A percentile compares a stretch with the other conserved stretches of the same genome.
Conservation (phyloP, 2,113 vertebrate genomes). For the Cyrtonyx montezumae region DNA sequence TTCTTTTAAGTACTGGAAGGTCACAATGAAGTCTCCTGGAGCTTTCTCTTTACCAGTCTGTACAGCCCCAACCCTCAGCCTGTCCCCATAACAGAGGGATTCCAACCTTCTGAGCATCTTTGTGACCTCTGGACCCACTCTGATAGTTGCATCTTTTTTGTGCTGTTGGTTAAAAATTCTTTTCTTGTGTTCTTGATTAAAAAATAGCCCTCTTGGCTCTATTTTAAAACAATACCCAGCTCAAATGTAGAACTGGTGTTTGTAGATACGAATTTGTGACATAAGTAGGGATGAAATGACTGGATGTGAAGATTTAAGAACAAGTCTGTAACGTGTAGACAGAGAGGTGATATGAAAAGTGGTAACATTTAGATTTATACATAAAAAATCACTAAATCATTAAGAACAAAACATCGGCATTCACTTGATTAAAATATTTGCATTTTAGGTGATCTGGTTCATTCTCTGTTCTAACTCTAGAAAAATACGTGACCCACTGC, state of each 20-base stretch:
- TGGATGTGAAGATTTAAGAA: background rate
- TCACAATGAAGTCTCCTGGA: too few relatives aligned
- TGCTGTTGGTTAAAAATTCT: too few relatives aligned
- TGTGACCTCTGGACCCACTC: too few relatives aligned
- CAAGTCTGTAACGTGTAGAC: background rate
- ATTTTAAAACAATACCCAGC: background rate
- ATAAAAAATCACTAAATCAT: background rate
- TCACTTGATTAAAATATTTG: background rate
- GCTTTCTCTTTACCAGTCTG: too few relatives aligned
- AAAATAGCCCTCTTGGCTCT: background rate
- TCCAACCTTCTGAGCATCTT: too few relatives aligned
- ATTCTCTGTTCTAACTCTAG: background rate
- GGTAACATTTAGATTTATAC: background rate
- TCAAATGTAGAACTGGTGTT: background rate
- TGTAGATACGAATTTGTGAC: background rate
- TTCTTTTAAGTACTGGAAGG: too few relatives aligned
- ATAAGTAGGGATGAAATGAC: background rate
- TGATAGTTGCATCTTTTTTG: too few relatives aligned
- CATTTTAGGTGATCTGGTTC: background rate
- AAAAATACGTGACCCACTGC: background rate
- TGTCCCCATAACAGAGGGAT: too few relatives aligned
- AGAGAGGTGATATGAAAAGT: background rate
- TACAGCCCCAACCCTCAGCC: too few relatives aligned
- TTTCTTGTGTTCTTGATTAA: background rate
- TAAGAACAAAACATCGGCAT: background rate